Percentiles rank a stretch among this genome's conserved stretches.
These are phyloP conservation scores for Calliscelio sp. DNA, from an alignment of 2,888 invertebrate genomes.

Conservation along the genomic window DNA sequence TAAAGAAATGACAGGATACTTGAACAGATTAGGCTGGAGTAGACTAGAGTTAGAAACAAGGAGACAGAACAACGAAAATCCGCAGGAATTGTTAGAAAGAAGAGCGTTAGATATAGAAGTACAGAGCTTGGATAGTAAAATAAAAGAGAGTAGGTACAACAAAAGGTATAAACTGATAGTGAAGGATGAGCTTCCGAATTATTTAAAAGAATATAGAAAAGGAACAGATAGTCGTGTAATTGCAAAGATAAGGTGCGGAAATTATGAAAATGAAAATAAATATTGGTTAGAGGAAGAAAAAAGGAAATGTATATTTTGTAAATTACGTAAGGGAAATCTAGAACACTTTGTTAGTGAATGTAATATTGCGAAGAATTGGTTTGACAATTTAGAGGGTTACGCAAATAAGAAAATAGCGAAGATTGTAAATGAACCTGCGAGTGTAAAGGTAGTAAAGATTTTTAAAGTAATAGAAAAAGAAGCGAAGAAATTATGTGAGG, in stretches of 20 bases:
- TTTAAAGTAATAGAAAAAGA: background rate
- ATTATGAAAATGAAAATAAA: constrained; percentile 22
- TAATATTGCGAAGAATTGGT: background rate
- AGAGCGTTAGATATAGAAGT: constrained; percentile 24
- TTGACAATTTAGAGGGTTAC: background rate
- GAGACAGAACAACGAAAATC: background rate
- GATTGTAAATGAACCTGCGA: background rate
- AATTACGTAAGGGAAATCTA: background rate
- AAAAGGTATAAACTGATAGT: constrained; percentile 16
- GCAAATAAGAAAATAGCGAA: background rate
- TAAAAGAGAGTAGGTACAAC: constrained; percentile 32
- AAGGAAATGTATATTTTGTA: constrained; percentile 30
- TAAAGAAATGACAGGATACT: constrained; percentile 1
- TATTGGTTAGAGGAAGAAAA: constrained; percentile 19
- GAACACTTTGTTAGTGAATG: constrained; percentile 2
- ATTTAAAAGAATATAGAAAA: constrained; percentile 9
- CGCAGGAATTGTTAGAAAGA: background rate
- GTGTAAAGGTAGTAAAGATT: background rate
- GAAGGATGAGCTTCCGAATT: constrained; percentile 9
- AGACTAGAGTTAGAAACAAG: constrained; percentile 2
- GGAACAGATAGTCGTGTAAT: constrained; percentile 9
- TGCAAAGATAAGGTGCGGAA: constrained; percentile 49
- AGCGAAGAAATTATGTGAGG: too few relatives aligned
- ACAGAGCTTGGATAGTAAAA: constrained; percentile 16
- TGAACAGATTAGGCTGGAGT: constrained; percentile 22